phyloP scores from a whole-genome alignment of 2,888 invertebrate species.

The Synergus itoensis region DNA sequence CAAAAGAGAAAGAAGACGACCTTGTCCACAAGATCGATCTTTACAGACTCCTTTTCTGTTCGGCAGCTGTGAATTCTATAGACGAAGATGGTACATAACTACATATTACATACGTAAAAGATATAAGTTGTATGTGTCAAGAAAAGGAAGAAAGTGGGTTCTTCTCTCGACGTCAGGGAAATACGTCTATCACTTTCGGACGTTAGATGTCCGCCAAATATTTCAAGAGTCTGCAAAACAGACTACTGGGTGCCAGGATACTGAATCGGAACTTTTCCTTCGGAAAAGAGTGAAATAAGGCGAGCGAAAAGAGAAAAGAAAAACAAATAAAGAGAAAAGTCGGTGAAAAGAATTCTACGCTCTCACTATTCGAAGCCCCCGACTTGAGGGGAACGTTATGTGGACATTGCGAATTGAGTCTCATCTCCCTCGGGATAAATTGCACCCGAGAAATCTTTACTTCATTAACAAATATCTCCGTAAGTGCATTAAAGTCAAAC shows the following conservation, averaged over 20 bases:
- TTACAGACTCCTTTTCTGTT: background rate
- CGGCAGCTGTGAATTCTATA: background rate
- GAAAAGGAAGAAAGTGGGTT: conserved; percentile 14
- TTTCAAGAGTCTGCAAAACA: conserved; percentile 14
- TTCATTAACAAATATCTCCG: too few relatives aligned
- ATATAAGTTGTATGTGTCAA: background rate
- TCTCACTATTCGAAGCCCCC: background rate
- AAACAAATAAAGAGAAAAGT: background rate
- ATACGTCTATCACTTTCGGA: conserved; percentile 37
- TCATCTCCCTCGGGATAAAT: background rate
- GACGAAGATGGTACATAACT: background rate
- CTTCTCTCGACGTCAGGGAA: conserved; percentile 6
- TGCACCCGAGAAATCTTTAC: background rate
- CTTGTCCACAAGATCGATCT: background rate
- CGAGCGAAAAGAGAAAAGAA: background rate
- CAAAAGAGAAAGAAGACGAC: background rate
- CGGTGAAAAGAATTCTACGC: background rate
- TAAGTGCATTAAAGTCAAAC: too few relatives aligned
- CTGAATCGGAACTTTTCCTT: conserved; percentile 22
- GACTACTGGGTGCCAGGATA: conserved; percentile 3
- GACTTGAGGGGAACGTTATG: background rate
- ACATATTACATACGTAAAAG: background rate
- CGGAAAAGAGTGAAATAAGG: conserved; percentile 8
- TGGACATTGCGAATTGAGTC: background rate
- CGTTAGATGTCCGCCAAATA: conserved; percentile 31